Evolutionary conservation across 2,113 vertebrate genomes (phyloP), one percentile per base, ranked within the genome.

Genomic region (Cheilinus undulatus): DNA sequence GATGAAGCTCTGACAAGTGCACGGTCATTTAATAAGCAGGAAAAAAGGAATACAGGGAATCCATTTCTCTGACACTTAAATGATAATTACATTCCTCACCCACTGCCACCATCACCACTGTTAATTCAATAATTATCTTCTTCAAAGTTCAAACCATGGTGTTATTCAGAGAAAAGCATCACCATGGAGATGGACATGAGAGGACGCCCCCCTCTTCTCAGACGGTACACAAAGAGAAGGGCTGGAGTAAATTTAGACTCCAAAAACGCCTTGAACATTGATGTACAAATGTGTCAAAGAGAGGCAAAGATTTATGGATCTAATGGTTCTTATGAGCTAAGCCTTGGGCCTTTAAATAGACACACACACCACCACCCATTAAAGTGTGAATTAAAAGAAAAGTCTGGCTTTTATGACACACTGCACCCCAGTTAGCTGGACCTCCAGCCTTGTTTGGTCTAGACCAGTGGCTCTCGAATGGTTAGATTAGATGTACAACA

Each of bases 91-190:
- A 42, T 69, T 42, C 49, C 40, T 24, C 34, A 20, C 46, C 71
- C 57, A 20, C 27, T 52, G 77, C 43, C 58, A 53, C 30, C 0
- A 42, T 46, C 15, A 62, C 53, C 56, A 23, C 36, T 36, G 52
- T 76, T 70, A 59, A 73, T 28, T 69, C 52, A 62, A 76, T 83
- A 57, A 86, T 83, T 45, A 77, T 64, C 51, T 75, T 60, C 54
- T 75, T 80, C 62, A 87, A 52, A 75, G 49, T 36, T 56, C 42
- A 45, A 23, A 77, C 34, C 61, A 57, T 30, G 30, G 73, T 60
- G 69, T 56, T 51, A 69, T 70, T 75, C 69, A 71, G 73, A 75
- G 42, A 53, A 69, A 78, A 84, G 80, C 72, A 77, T 78, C 45
- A 54, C 58, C 66, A 59, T 19, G 38, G 61, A 74, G 72, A 76